These are phyloP conservation scores for Heterotilapia buettikoferi DNA, from an alignment of 2,113 vertebrate genomes.

Conservation along the genomic window DNA sequence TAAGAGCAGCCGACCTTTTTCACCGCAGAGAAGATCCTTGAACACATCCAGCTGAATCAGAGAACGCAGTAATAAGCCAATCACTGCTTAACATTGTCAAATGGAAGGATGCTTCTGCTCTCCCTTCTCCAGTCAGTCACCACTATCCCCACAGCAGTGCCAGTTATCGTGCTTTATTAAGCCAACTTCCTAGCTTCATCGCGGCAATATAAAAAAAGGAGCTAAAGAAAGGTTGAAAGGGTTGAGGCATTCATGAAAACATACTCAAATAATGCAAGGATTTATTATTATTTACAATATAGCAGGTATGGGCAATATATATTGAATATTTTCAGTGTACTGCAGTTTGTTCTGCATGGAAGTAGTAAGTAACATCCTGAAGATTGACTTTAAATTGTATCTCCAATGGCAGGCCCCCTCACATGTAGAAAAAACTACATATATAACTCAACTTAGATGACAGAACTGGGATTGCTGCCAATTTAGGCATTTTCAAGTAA, in stretches of 20 bases:
- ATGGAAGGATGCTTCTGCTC: conserved; percentile 66
- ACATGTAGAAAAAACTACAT: not conserved
- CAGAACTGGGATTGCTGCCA: not conserved
- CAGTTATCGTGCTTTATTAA: conserved; percentile 75
- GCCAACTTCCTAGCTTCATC: conserved; percentile 49
- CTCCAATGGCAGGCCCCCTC: not conserved
- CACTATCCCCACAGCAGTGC: conserved; percentile 52
- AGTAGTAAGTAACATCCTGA: not conserved
- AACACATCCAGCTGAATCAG: conserved; percentile 90
- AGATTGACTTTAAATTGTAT: not conserved
- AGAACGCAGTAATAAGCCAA: conserved; percentile 87
- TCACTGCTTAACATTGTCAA: conserved; percentile 86
- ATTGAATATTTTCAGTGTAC: not conserved
- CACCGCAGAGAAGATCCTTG: conserved; percentile 92
- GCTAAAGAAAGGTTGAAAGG: conserved; percentile 47
- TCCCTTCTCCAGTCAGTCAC: conserved; percentile 26
- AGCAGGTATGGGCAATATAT: not conserved
- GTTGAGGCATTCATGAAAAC: conserved; percentile 59
- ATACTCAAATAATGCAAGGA: conserved; percentile 63
- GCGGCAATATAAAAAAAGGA: conserved; percentile 63
- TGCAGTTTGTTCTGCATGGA: not conserved
- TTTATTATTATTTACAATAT: conserved; percentile 62
- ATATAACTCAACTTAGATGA: not conserved
- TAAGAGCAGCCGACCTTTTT: conserved; percentile 99
- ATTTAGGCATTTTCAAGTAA: not conserved